Base-by-base conservation (phyloP, 2,113 vertebrate genomes). In the Pelecanoides urinatrix region DNA sequence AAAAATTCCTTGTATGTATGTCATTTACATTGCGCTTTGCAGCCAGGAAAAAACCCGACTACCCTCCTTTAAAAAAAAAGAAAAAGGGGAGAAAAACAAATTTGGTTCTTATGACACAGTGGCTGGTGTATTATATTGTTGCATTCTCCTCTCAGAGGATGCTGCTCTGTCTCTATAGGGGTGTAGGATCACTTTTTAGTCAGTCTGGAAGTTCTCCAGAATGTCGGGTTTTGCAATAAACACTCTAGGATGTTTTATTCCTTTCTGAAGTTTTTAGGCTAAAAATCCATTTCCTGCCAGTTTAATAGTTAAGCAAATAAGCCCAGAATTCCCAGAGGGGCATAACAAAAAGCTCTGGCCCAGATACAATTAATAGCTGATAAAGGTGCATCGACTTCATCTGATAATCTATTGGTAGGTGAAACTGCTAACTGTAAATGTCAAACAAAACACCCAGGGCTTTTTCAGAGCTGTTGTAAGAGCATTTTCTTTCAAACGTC, bases 401-500 rank as follows among this genome's bases (percentile, higher is more conserved):
- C 49, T 87, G 52, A 55, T 78, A 86, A 76, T 61, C 36, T 89
- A 27, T 47, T 74, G n/a, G 15, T 75, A 73, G 66, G 34, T 70
- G 66, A 85, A 91, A 75, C 38, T 79, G 25, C 23, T 65, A 42
- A 50, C 12, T 76, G 0, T 0, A 91, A 89, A 87, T 53, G 38
- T 87, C 73, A 81, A 44, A 67, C 12, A 40, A 78, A 52, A 13
- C 34, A 84, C 16, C 1, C 63, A 65, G 61, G 21, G 30, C 26
- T 45, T 91, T 94, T 97, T 83, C 67, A 70, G 63, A 70, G 67
- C 53, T 88, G 29, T 49, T 65, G 13, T 32, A 72, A 67, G 32
- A 82, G 40, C 2, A 21, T 62, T 70, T 45, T 74, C 12, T 76
- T 65, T 75, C 65, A 80, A 63, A 52, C 0, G 0, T 66, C 58